Conservation (phyloP, 2,888 invertebrate genomes). For the Neocrepidodera transversa region DNA sequence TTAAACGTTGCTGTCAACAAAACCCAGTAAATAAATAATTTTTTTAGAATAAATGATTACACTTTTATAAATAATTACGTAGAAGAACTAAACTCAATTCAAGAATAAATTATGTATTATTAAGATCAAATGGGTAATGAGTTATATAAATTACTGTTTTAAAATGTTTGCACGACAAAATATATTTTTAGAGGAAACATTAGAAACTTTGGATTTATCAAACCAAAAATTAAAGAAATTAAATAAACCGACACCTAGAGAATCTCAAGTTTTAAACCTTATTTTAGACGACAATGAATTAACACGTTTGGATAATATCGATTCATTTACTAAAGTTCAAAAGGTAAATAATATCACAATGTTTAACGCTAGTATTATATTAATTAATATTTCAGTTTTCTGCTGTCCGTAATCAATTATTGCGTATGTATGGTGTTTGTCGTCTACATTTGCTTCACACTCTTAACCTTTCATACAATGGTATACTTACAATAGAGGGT, state of each 20-base stretch:
- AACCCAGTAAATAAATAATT: conserved; percentile 3
- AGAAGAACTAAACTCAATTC: not conserved
- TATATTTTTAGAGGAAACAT: conserved; percentile 24
- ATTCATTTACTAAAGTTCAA: conserved; percentile 79
- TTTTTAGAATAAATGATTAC: not conserved
- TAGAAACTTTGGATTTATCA: conserved; percentile 71
- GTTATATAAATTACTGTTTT: not conserved
- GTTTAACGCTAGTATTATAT: conserved; percentile 5
- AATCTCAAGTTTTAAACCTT: conserved; percentile 73
- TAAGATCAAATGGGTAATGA: conserved; percentile 16
- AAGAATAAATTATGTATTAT: conserved; percentile 5
- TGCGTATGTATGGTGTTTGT: conserved; percentile 88
- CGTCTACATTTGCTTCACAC: conserved; percentile 80
- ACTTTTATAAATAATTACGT: not conserved
- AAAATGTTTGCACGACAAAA: not conserved
- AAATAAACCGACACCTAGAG: conserved; percentile 73
- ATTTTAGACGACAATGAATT: conserved; percentile 88
- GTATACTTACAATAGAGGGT: conserved; percentile 88
- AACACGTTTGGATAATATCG: conserved; percentile 86
- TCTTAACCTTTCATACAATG: conserved; percentile 86
- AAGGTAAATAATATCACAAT: conserved; percentile 66
- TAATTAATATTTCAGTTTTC: conserved; percentile 72
- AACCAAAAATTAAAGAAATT: conserved; percentile 83
- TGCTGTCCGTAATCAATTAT: conserved; percentile 81
- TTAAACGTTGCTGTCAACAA: not conserved